These are phyloP conservation scores for Microctonus hyperodae DNA, from an alignment of 2,888 invertebrate genomes.

Conservation along the genomic window DNA sequence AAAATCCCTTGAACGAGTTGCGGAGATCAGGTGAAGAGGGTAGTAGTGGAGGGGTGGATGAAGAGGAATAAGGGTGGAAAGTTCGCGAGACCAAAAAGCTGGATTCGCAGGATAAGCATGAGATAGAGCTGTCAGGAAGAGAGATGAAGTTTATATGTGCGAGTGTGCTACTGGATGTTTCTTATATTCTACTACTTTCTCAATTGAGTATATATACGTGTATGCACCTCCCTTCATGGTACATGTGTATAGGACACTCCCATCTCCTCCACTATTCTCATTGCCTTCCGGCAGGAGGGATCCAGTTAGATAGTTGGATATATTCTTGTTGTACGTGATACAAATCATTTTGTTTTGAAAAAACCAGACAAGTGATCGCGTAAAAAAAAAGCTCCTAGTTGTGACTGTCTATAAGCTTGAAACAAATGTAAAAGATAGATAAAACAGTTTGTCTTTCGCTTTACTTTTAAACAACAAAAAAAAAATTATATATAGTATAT, in stretches of 20 bases:
- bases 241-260: background rate
- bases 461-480: background rate
- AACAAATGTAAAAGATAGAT: background rate
- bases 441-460: background rate
- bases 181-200: slow-evolving; percentile 1
- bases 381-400: background rate
- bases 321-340: slow-evolving; percentile 26
- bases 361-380: background rate
- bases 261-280: slow-evolving; percentile 13
- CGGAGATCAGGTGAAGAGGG: background rate
- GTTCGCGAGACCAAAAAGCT: slow-evolving; percentile 44
- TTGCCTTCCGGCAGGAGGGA: background rate
- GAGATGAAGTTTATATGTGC: slow-evolving; percentile 49
- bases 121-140: slow-evolving; percentile 60
- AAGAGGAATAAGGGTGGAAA: slow-evolving; percentile 32
- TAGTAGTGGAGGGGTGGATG: background rate
- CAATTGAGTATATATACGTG: too few relatives aligned
- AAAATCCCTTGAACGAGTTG: slow-evolving; percentile 24
- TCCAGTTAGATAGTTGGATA: slow-evolving; percentile 17
- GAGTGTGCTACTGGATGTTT: slow-evolving; percentile 44
- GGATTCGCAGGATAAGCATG: slow-evolving; percentile 49
- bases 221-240: too few relatives aligned
- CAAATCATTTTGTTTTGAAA: background rate
- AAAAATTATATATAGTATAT: background rate
- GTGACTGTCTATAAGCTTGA: background rate